Base-by-base conservation (phyloP, 2,888 invertebrate genomes). In the Maniola hyperantus region DNA sequence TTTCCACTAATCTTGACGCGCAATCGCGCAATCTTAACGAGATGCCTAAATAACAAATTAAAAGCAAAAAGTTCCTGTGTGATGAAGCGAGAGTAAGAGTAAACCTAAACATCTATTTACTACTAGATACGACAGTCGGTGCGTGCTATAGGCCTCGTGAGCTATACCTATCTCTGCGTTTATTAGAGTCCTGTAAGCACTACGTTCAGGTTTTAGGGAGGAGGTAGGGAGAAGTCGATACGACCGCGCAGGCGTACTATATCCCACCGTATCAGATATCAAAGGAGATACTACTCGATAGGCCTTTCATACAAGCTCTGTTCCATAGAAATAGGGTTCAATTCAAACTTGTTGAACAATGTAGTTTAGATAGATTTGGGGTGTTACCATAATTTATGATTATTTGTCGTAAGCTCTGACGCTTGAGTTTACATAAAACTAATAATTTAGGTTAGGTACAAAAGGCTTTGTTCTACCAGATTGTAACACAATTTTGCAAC, bases 241-340 rank as follows among this genome's bases (percentile, higher is more conserved):
- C 79, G 77, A 74, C 70, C 77, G 79, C 86, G 89, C 89, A 74
- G 82, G 89, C 89, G 89, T 76, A 74, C 67, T 59, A 53, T 61
- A 46, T 39, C 26, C 33, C 20, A 36, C 26, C 26, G 2, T 53
- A 68, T 68, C 60, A 64, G 66, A 65, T 62, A 68, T 64, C 71
- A 60, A 65, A 67, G 53, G 59, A 69, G 68, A 66, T 68, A 68
- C 57, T 50, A 57, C 55, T 33, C 48, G 54, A 65, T 55, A 66
- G 57, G 66, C 64, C 46, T 61, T 55, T 48, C 36, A 50, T 34
- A 42, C 70, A 58, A 54, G 54, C 60, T 53, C 60, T 67, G 66
- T 67, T 61, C 18, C 48, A 53, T 64, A 20, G 63, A 44, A 62
- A 64, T 68, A 70, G 70, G 65, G 72, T 65, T 66, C 53, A 69